Percentiles rank a stretch among this genome's conserved stretches.
phyloP scores from a whole-genome alignment of 2,888 invertebrate genomes.

The Xestia c-nigrum region DNA sequence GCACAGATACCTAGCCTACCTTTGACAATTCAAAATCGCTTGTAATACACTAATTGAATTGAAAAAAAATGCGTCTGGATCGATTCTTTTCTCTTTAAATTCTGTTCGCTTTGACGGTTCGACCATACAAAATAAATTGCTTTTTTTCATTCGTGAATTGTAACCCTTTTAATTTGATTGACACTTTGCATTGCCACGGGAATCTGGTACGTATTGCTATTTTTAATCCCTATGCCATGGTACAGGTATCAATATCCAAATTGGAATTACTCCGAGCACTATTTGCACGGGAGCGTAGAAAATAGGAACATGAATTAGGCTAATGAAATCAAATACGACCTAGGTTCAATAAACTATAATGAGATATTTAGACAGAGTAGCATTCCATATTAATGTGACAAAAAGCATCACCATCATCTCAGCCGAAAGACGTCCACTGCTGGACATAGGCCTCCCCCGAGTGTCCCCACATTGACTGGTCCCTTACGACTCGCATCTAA shows the following conservation, averaged over 20 bases:
- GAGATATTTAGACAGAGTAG: neutral
- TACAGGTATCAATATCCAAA: slow-evolving; percentile 58
- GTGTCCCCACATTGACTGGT: too few relatives aligned
- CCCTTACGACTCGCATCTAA: too few relatives aligned
- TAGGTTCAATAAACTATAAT: neutral
- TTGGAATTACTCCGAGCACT: slow-evolving; percentile 43
- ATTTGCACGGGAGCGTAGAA: slow-evolving; percentile 9
- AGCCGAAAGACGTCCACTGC: too few relatives aligned
- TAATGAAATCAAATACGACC: neutral
- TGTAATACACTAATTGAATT: slow-evolving; percentile 49
- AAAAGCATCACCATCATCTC: too few relatives aligned
- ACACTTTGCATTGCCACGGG: slow-evolving; percentile 52
- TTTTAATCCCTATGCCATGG: slow-evolving; percentile 46
- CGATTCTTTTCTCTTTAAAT: slow-evolving; percentile 43
- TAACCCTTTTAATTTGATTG: slow-evolving; percentile 67
- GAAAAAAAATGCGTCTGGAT: slow-evolving; percentile 36
- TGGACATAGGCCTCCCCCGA: too few relatives aligned
- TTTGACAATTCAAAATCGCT: slow-evolving; percentile 26
- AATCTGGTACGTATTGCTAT: slow-evolving; percentile 23
- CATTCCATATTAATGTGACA: neutral
- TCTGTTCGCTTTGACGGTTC: slow-evolving; percentile 48
- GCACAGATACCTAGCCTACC: neutral
- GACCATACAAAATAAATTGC: slow-evolving; percentile 51
- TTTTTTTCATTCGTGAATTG: slow-evolving; percentile 55
- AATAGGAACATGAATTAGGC: slow-evolving; percentile 7